Evolutionary conservation across 2,888 invertebrate genomes (phyloP), one percentile per base, ranked within the genome.

Genomic region (Orthosia incerta): DNA sequence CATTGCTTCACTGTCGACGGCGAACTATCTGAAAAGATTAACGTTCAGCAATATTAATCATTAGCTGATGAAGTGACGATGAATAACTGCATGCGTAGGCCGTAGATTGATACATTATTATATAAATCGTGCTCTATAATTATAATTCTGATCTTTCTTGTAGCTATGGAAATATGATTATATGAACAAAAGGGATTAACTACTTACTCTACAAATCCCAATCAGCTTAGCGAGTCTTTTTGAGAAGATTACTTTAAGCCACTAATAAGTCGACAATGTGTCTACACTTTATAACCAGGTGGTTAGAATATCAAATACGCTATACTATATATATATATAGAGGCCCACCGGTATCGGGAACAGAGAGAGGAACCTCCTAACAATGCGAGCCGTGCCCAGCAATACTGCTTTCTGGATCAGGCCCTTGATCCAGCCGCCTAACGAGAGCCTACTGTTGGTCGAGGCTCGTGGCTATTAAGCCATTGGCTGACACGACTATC

Each of bases 61-160:
- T 68, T 60, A 51, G 48, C 51, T 57, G 66, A 75, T 71, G 69
- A 74, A 57, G 51, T 59, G 74, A 62, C 57, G 61, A 69, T 55
- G 48, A 67, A 63, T 64, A 60, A 65, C 20, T 71, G 61, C 46
- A 48, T 13, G 18, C 39, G 46, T 45, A 26, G 20, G 53, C 15
- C 9, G 65, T 13, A 26, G 48, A 76, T 72, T 56, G 51, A 73
- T 56, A 48, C 46, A 46, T 61, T 57, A 16, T 23, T 31, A 39
- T 57, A 66, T 62, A 77, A 48, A 64, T 39, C 12, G 5, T 53
- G 39, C 12, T 53, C 20, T 46, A 45, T 50, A 71, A 18, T 31
- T 45, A 56, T 26, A 0, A 13, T 20, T 73, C 18, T 7, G 2
- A 56, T 23, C n/a, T 57, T 45, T 13, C 4, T 74, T 59, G 59